Evolutionary conservation across 2,797 vertebrate genomes (phyloP), one percentile per base, ranked within the genome.

Genomic region (Clarias laeviceps): DNA sequence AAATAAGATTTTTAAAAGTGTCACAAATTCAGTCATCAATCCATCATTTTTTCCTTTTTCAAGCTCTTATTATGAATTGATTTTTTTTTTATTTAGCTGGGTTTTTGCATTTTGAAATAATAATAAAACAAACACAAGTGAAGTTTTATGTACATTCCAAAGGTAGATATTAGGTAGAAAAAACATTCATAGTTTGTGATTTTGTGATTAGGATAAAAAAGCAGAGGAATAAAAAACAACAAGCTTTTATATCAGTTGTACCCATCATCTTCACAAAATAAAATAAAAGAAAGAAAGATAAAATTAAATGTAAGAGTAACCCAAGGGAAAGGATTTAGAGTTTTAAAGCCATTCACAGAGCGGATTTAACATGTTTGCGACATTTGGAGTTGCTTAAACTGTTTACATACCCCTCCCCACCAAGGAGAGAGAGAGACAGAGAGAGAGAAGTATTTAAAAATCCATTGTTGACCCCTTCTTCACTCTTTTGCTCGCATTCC

Each of bases 351-450:
- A 29, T 37, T 66, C 65, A 68, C 64, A 79, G 64, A 69, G 37
- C 32, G 76, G 24, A 84, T 59, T 80, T 69, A 50, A 27, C 14
- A 34, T 77, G 72, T 88, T 77, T 83, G 40, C 56, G 37, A 40
- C 81, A 78, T 83, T 85, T 54, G 32, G 62, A 85, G 74, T 81
- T 32, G 22, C 45, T 80, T 80, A 62, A 54, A 62, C 27, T 61
- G 66, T 85, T 62, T 85, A 85, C 24, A 61, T 50, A 65, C 17
- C 34, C 40, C 4, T 15, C 40, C 9, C 29, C 64, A 66, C 27
- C 5, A 50, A 9, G 20, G 24, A 66, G 17, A 54, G 45, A 82
- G 11, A 65, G n/a, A 66, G 79, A 50, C 37, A 80, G 61, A 64
- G 61, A 64, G 37, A n/a, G 54, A 37, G 66, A 29, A 1, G n/a